A percentile compares a stretch with the other conserved stretches of the same genome.
These are phyloP conservation scores for Monopis laevigella DNA, from an alignment of 2,888 invertebrate genomes.

Conservation along the genomic window DNA sequence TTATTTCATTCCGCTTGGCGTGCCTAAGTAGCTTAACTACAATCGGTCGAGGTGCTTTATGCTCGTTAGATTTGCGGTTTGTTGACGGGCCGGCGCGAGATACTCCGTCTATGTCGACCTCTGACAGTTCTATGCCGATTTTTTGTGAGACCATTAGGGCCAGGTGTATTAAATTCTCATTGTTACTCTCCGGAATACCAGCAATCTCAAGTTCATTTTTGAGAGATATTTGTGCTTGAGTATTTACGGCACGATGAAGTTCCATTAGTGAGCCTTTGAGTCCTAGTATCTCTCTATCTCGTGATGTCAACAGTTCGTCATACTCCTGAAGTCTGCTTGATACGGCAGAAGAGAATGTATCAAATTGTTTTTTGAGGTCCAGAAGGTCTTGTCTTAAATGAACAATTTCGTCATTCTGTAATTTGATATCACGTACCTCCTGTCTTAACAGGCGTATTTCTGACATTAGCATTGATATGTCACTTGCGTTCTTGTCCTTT, in stretches of 20 bases:
- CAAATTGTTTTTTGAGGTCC: background rate
- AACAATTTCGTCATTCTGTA: background rate
- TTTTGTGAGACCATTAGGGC: background rate
- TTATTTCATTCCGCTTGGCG: slow-evolving; percentile 18
- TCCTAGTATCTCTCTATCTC: slow-evolving; percentile 8
- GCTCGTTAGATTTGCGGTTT: background rate
- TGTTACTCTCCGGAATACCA: slow-evolving; percentile 1
- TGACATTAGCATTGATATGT: background rate
- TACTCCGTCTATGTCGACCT: slow-evolving; percentile 2
- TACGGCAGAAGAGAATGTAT: background rate
- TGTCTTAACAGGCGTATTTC: background rate
- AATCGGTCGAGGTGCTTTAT: slow-evolving; percentile 16
- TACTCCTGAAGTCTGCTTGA: background rate
- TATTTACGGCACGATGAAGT: slow-evolving; percentile 15
- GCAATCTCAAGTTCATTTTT: slow-evolving; percentile 10
- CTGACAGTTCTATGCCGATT: slow-evolving; percentile 1
- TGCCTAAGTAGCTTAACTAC: slow-evolving; percentile 19
- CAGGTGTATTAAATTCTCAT: slow-evolving; percentile 8
- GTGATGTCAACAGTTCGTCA: background rate
- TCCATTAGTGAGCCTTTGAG: slow-evolving; percentile 11
- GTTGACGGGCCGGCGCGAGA: slow-evolving; percentile 2
- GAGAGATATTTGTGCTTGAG: slow-evolving; percentile 3
- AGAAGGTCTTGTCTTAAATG: background rate
- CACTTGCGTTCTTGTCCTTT: background rate
- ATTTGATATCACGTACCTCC: background rate